A percentile compares a stretch with the other conserved stretches of the same genome.
Conservation (phyloP, 2,113 vertebrate species). For the Perognathus longimembris region DNA sequence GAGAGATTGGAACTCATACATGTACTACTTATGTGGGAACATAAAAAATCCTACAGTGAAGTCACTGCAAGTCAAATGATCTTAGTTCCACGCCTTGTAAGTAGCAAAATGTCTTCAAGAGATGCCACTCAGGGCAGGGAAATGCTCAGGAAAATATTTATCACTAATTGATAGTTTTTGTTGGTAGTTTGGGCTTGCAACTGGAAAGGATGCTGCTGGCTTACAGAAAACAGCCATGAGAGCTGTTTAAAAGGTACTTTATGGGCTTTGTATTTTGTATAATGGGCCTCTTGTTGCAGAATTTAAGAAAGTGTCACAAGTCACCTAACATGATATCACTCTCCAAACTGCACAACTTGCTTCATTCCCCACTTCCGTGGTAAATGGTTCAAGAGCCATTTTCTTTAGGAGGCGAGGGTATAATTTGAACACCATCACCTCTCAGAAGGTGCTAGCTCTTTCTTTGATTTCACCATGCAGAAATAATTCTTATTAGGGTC, state of each 20-base stretch:
- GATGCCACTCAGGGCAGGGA: constrained; percentile 47
- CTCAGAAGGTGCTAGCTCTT: constrained; percentile 44
- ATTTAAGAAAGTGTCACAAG: background rate
- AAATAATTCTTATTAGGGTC: background rate
- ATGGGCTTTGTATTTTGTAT: background rate
- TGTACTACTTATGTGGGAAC: constrained; percentile 26
- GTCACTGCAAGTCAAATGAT: constrained; percentile 37
- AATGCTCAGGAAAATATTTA: constrained; percentile 47
- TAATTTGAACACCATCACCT: background rate
- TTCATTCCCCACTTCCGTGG: background rate
- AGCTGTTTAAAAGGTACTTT: background rate
- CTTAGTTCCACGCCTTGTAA: constrained; percentile 62
- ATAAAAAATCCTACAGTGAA: constrained; percentile 40
- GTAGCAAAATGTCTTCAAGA: constrained; percentile 69
- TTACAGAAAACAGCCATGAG: background rate
- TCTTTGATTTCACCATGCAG: background rate
- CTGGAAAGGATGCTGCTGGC: constrained; percentile 25
- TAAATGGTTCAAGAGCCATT: background rate
- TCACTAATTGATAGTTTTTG: constrained; percentile 48
- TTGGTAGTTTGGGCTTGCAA: background rate
- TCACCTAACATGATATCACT: background rate
- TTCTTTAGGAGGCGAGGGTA: background rate
- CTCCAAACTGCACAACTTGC: too few species aligned
- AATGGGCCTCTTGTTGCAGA: background rate
- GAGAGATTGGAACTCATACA: rapidly evolving